These are phyloP conservation scores for Ophiodon elongatus DNA, from an alignment of 2,113 vertebrate species.

Conservation along the genomic window DNA sequence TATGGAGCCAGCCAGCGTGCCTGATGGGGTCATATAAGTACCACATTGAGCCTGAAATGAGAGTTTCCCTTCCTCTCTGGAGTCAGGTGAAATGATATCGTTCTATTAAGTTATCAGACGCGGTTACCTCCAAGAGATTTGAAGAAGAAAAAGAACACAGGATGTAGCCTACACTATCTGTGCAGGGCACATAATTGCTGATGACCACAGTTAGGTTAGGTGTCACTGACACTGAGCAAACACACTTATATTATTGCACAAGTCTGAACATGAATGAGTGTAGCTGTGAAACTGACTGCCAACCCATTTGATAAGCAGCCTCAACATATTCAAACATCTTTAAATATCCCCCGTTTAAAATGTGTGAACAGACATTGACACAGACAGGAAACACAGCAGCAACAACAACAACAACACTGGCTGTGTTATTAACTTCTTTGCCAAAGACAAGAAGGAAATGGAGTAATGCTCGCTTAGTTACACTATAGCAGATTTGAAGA, in stretches of 20 bases:
- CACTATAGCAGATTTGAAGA: background rate
- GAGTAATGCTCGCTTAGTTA: background rate
- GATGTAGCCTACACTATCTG: no score
- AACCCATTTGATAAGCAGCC: background rate
- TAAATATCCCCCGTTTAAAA: slow-evolving; percentile 1
- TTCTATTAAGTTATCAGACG: background rate
- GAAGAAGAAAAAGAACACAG: background rate
- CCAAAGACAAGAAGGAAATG: background rate
- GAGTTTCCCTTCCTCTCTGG: background rate
- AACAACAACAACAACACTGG: background rate
- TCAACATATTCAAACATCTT: background rate
- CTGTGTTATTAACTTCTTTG: background rate
- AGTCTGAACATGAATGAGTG: background rate
- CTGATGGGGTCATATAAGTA: slow-evolving; percentile 36
- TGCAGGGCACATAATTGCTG: background rate
- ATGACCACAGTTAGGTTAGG: background rate
- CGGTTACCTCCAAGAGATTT: background rate
- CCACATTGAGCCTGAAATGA: slow-evolving; percentile 8
- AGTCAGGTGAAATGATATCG: background rate
- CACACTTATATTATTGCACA: background rate
- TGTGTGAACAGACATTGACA: background rate
- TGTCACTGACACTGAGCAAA: background rate
- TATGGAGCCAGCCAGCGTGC: slow-evolving; percentile 26
- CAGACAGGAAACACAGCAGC: background rate
- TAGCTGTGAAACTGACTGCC: background rate